Base-by-base conservation (phyloP, 2,888 invertebrate species). In the Tricholauxania praeusta region DNA sequence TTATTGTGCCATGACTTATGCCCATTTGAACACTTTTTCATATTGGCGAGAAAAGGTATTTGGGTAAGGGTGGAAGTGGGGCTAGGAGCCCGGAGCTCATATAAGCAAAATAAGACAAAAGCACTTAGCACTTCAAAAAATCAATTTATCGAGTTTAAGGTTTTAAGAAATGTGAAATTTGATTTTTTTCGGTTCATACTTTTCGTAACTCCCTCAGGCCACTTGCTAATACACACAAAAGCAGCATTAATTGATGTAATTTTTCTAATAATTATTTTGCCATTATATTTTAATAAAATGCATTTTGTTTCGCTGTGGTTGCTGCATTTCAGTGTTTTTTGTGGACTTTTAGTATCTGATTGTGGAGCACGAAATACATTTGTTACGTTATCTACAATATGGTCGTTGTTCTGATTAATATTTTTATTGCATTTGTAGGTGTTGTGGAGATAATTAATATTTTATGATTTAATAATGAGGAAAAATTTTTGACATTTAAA, bases 361-460 rank as follows among this genome's bases (percentile, higher is more conserved):
- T 74, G 74, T 32, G 73, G 74, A 76, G 76, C 78, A 77, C 76
- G 76, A 77, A 76, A 77, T 75, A 75, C 73, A 77, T 75, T 77
- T 77, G 71, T 74, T 60, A 63, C 57, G 47, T 72, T 75, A 49
- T 51, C 32, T 57, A 17, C 15, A n/a, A 48, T 49, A 47, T 66
- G 22, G n/a, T 17, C 51, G 32, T 69, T 74, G 68, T 67, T 28
- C 57, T 73, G 5, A 22, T 72, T 59, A 62, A 62, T 39, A 39
- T 62, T 32, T 15, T 47, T n/a, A 17, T 39, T 32, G 39, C 32
- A 48, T 17, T 15, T 28, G 12, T 49, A 60, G 17, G n/a, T 69
- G 60, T 62, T 52, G n/a, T 52, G 17, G 69, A 60, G 51, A 69
- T 62, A 60, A 69, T 67, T 67, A 57, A 48, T 19, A 57, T 60